A percentile compares a stretch with the other conserved stretches of the same genome.
These are phyloP conservation scores for Ormyrus labotus DNA, from an alignment of 2,888 invertebrate genomes.

Conservation along the genomic window DNA sequence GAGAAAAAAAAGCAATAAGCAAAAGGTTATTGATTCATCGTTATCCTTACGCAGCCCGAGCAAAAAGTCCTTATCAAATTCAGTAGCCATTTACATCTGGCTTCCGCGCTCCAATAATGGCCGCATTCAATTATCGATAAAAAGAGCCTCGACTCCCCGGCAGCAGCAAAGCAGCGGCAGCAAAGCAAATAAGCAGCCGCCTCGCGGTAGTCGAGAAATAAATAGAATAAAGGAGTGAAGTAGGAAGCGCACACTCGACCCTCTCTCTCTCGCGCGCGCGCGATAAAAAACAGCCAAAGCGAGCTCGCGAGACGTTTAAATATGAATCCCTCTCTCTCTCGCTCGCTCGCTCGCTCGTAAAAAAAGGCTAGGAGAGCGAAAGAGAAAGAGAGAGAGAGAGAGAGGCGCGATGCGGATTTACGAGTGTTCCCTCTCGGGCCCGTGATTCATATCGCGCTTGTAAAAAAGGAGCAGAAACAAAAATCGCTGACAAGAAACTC, in stretches of 20 bases:
- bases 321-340: conserved; percentile 43
- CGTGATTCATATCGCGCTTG: conserved; percentile 51
- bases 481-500: conserved; percentile 55
- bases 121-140: conserved; percentile 53
- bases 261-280: conserved; percentile 4
- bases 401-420: conserved; percentile 46
- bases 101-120: conserved; percentile 10
- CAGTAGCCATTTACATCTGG: conserved; percentile 45
- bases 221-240: conserved; percentile 46
- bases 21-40: conserved; percentile 1
- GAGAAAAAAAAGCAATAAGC: background rate
- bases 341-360: conserved; percentile 44
- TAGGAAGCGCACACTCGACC: conserved; percentile 51
- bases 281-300: conserved; percentile 26
- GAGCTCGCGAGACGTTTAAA: conserved; percentile 38
- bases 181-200: conserved; percentile 3
- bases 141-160: background rate
- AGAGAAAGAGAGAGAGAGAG: conserved; percentile 16
- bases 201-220: conserved; percentile 20
- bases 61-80: conserved; percentile 39
- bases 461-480: conserved; percentile 43
- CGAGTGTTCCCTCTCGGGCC: conserved; percentile 31
- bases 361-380: conserved; percentile 34
- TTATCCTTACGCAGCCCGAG: background rate
- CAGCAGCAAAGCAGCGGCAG: too few relatives aligned